Percentiles rank a stretch among this genome's conserved stretches.
Evolutionary conservation across 2,888 invertebrate species (phyloP).

Genomic region (Rhagonycha lutea): DNA sequence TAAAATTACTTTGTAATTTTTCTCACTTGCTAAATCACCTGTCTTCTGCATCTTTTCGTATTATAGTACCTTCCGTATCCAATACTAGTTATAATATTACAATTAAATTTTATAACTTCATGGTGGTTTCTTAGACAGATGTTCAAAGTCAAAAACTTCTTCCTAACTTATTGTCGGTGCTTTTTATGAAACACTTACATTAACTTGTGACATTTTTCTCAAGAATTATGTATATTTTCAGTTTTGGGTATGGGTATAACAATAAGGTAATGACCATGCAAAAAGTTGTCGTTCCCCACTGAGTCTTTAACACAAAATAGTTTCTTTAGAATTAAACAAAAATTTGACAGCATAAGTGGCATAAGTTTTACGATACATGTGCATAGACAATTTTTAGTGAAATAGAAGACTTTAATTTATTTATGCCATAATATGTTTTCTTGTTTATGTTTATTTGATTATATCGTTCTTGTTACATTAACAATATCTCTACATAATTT

Average conservation of each 20-base stretch:
- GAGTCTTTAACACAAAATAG: neutral
- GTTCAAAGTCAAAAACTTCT: constrained; percentile 13
- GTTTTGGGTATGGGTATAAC: neutral
- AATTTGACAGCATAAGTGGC: neutral
- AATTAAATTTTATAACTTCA: constrained; percentile 6
- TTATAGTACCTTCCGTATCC: no score
- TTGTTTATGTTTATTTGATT: no score
- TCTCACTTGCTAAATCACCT: no score
- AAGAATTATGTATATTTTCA: neutral
- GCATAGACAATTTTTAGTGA: no score
- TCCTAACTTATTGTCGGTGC: neutral
- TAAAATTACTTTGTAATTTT: no score
- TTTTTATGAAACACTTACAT: neutral
- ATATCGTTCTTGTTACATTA: no score
- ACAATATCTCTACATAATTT: no score
- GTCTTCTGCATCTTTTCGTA: no score
- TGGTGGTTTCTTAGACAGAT: neutral
- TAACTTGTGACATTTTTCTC: constrained; percentile 11
- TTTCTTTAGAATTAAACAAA: neutral
- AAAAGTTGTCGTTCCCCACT: constrained; percentile 7
- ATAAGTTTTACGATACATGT: no score
- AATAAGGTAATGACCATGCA: neutral
- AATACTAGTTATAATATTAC: neutral
- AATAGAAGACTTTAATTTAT: no score
- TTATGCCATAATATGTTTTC: no score